Evolutionary conservation across 2,113 vertebrate genomes (phyloP).

Genomic region (Pituophis catenifer): DNA sequence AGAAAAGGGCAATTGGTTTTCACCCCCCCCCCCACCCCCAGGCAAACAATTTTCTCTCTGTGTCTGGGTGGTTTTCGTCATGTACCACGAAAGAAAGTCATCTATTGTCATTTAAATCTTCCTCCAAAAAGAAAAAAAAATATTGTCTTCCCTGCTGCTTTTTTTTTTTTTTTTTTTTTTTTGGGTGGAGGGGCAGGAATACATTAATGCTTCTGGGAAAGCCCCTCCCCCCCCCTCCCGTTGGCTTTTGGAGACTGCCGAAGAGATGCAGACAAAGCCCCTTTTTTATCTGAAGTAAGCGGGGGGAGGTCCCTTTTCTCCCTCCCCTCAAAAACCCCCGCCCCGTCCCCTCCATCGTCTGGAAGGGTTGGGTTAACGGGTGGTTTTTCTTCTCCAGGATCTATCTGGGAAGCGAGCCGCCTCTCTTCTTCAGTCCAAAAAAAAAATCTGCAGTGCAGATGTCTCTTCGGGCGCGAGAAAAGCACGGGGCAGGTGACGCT

Average conservation of each 20-base stretch:
- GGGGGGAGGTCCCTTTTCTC: too few species aligned
- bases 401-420: neutral
- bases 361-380: neutral
- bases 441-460: conserved; percentile 62
- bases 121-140: neutral
- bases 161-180: neutral
- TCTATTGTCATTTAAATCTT: neutral
- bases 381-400: neutral
- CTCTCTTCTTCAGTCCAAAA: neutral
- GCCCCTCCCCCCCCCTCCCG: too few species aligned
- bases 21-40: neutral
- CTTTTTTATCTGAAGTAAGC: neutral
- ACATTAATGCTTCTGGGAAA: neutral
- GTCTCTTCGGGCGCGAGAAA: conserved; percentile 15
- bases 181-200: neutral
- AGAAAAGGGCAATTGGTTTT: neutral
- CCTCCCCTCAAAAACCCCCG: neutral
- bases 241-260: neutral
- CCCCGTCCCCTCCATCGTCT: neutral
- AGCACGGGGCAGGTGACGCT: conserved; percentile 48
- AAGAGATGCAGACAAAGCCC: conserved; percentile 38
- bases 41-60: neutral
- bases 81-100: neutral
- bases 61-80: neutral
- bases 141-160: neutral